Evolutionary conservation across 1,140 invertebrate species (phyloP), one percentile per base, ranked within the genome.

Genomic region (Diplogasteroides magnus): DNA sequence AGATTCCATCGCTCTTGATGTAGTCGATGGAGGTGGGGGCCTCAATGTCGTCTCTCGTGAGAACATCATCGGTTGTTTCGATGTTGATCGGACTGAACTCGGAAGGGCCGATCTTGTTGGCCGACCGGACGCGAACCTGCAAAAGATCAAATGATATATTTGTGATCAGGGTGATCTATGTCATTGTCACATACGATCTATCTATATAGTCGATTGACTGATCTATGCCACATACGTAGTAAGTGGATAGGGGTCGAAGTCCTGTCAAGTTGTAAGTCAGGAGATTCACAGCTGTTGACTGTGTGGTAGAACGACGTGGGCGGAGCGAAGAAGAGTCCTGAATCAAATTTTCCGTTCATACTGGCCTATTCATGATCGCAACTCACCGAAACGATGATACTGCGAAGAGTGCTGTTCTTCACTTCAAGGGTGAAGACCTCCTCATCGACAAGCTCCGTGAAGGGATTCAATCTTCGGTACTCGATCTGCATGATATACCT

Each of bases 221-320:
- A n/a, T n/a, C 63, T 62, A 56, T 32, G 57, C 61, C 56, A 13
- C 69, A 64, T 27, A 72, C 61, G 59, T 72, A 61, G 61, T 72
- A 72, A 55, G 70, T 72, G 32, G 70, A 67, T 31, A 72, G 59
- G 23, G 64, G 63, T 2, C 37, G 67, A 48, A 72, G 61, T 2
- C 64, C 67, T n/a, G 70, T 72, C 31, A 72, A 58, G 31, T 72
- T 72, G 70, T 61, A 72, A 32, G 55, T 57, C 28, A 37, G 62
- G 31, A 71, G 61, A 31, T 61, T 67, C 13, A 31, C 37, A 2
- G 65, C 58, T 25, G 60, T 32, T 28, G 64, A 60, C 19, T 67
- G 60, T n/a, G 31, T 58, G 48, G 66, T 31, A 0, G 57, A 56
- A 55, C 48, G 23, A n/a, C n/a, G n/a, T n/a, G n/a, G n/a, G n/a